These are phyloP conservation scores for Trigoniulus corallinus DNA, from an alignment of 1,140 invertebrate genomes.

Conservation along the genomic window DNA sequence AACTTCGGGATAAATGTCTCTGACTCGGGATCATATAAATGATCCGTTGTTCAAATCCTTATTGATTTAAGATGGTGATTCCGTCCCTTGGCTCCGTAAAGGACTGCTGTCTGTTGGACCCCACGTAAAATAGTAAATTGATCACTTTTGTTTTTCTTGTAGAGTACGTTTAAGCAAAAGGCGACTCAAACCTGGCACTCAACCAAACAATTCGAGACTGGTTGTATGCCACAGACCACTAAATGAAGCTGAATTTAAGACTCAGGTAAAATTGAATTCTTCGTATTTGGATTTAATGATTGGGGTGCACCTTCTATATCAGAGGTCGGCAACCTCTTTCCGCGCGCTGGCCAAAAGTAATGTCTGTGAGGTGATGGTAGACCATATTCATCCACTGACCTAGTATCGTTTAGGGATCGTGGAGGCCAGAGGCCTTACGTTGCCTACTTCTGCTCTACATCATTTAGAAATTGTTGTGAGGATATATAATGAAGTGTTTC, in stretches of 20 bases:
- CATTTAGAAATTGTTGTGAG: too few relatives aligned
- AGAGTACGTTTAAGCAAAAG: conserved; percentile 80
- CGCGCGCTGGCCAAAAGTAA: too few relatives aligned
- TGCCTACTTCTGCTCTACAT: not conserved
- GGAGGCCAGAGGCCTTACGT: not conserved
- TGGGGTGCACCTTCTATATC: too few relatives aligned
- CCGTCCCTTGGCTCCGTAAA: not conserved
- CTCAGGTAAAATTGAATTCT: conserved; percentile 46
- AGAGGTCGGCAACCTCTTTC: too few relatives aligned
- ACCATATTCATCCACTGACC: too few relatives aligned
- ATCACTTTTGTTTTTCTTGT: not conserved
- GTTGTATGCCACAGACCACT: conserved; percentile 79
- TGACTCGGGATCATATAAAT: too few relatives aligned
- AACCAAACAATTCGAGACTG: conserved; percentile 57
- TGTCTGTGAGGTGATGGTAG: too few relatives aligned
- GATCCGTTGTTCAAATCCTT: too few relatives aligned
- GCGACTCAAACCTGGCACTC: conserved; percentile 44
- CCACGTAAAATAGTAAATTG: not conserved
- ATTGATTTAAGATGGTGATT: not conserved
- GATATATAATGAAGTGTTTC: not conserved
- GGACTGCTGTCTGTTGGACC: too few relatives aligned
- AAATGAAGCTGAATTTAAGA: conserved; percentile 66
- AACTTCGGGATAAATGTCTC: too few relatives aligned
- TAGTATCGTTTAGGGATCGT: too few relatives aligned
- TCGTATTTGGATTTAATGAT: too few relatives aligned